Evolutionary conservation across 2,888 invertebrate genomes (phyloP), one percentile per base, ranked within the genome.

Genomic region (Uloborus plumipes): DNA sequence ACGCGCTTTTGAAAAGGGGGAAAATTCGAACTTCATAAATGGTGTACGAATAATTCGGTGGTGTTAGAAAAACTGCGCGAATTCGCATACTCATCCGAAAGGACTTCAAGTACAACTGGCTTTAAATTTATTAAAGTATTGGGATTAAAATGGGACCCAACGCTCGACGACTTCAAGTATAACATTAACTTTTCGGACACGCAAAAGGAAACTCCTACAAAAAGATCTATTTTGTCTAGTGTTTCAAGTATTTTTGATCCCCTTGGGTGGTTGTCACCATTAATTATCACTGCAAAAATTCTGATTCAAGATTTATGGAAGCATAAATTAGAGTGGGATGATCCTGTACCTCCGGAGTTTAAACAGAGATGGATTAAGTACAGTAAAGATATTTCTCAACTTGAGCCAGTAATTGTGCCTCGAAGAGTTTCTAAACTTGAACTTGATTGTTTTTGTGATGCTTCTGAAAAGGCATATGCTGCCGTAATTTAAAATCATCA

Each of bases 261-360:
- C 11, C 49, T 65, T 13, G 65, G 49, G 9, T 20, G 58, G n/a
- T 18, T 74, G 15, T 55, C 53, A 15, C 58, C 58, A 49, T 39
- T 74, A 4, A 20, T 74, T 11, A 65, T 65, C 1, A 58, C 64
- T 9, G 58, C 59, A 16, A 64, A 66, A n/a, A 66, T 74, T 11
- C 66, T 74, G 6, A 55, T 66, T n/a, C 65, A 65, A 22, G 20
- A 22, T n/a, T 49, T 74, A 1, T 74, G 66, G 66, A 16, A 53
- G 14, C 14, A 18, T 6, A 50, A 66, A 47, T 20, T 74, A 26
- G 15, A 11, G 9, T 55, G 58, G 58, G 47, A 65, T 58, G 47
- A 74, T 18, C 14, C 47, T n/a, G 9, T 50, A 9, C 62, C 61
- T 22, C 31, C 13, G 14, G 1, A 61, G 16, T 11, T 39, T 13